A percentile compares a stretch with the other conserved stretches of the same genome.
Evolutionary conservation across 1,140 invertebrate genomes (phyloP).

Genomic region (Atopsyche davidsoni): DNA sequence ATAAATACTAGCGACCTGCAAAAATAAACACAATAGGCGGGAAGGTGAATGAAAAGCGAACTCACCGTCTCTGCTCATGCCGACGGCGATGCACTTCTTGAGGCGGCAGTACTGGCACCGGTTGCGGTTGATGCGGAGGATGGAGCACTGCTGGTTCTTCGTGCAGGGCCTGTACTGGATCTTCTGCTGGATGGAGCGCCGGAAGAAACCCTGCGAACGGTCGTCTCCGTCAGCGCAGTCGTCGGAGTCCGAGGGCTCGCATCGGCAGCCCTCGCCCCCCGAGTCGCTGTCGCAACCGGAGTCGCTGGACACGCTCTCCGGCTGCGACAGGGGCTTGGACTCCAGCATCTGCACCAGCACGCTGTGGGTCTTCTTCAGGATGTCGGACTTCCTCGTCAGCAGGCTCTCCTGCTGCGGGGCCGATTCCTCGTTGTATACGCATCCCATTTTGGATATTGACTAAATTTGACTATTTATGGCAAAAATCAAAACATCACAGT

Average conservation of each 20-base stretch:
- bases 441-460: conserved; percentile 35
- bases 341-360: conserved; percentile 51
- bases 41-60: conserved; percentile 26
- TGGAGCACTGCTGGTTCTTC: conserved; percentile 96
- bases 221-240: conserved; percentile 51
- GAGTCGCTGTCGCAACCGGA: conserved; percentile 59
- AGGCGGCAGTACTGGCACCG: conserved; percentile 95
- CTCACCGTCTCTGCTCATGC: conserved; percentile 97
- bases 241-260: conserved; percentile 56
- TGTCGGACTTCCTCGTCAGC: conserved; percentile 24
- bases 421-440: conserved; percentile 39
- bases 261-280: conserved; percentile 35
- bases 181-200: conserved; percentile 93
- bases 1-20: no score
- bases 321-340: conserved; percentile 35
- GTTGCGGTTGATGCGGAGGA: conserved; percentile 93
- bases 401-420: conserved; percentile 35
- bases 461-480: conserved; percentile 20
- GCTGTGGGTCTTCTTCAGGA: conserved; percentile 36
- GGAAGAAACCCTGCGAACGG: conserved; percentile 76
- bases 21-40: no score
- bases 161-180: conserved; percentile 96
- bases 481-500: conserved; percentile 22
- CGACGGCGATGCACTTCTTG: conserved; percentile 96
- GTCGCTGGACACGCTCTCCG: conserved; percentile 37